These are phyloP conservation scores for Macropis europaea DNA, from an alignment of 2,888 invertebrate species.

Conservation along the genomic window DNA sequence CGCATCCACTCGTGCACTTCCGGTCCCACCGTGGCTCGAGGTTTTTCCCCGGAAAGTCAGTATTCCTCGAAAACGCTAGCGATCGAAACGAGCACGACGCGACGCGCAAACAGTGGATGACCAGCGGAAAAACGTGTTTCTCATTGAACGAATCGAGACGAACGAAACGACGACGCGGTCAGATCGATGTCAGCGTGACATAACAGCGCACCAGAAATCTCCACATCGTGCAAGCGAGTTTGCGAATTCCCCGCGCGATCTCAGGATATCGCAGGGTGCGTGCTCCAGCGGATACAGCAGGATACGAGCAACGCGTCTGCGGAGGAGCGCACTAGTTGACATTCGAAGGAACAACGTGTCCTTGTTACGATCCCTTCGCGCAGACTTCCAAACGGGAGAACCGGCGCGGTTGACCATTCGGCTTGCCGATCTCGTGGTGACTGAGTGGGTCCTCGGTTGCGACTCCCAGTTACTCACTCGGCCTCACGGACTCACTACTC, in stretches of 20 bases:
- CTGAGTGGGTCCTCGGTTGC: conserved; percentile 75
- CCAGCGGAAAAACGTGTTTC: background rate
- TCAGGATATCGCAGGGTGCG: background rate
- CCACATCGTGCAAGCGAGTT: conserved; percentile 47
- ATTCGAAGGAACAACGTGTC: conserved; percentile 42
- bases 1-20: conserved; percentile 70
- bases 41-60: conserved; percentile 2
- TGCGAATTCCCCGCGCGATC: background rate
- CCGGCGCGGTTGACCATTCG: conserved; percentile 77
- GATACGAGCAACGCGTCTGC: conserved; percentile 15
- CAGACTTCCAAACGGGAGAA: conserved; percentile 56
- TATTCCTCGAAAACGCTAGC: background rate
- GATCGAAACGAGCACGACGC: conserved; percentile 5
- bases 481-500: conserved; percentile 73
- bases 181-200: conserved; percentile 63
- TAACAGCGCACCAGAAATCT: conserved; percentile 63
- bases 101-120: background rate
- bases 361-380: conserved; percentile 35
- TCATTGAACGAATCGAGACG: background rate
- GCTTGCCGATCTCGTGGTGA: conserved; percentile 80
- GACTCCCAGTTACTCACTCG: conserved; percentile 77
- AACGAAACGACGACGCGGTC: conserved; percentile 19
- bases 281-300: conserved; percentile 1
- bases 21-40: conserved; percentile 48
- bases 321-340: conserved; percentile 40